These are phyloP conservation scores for Pterocles gutturalis DNA, from an alignment of 2,113 vertebrate species.

Conservation along the genomic window DNA sequence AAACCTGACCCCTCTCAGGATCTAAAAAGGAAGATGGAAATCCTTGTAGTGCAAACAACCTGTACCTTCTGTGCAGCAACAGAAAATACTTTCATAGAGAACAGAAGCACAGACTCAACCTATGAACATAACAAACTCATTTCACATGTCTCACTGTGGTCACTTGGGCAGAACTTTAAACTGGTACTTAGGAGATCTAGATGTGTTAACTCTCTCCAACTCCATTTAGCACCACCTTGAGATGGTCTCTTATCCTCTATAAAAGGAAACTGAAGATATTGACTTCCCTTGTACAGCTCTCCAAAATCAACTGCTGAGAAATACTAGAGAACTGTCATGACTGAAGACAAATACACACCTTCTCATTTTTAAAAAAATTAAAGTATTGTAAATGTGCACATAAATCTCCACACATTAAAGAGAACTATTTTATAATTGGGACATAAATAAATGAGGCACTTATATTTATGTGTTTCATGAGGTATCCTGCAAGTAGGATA, in stretches of 20 bases:
- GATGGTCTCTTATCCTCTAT: not conserved
- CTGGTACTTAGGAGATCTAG: not conserved
- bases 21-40: not conserved
- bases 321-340: not conserved
- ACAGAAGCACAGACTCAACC: not conserved
- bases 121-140: not conserved
- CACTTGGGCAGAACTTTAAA: not conserved
- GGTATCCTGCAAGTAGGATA: not conserved
- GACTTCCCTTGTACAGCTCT: not conserved
- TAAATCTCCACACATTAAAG: not conserved
- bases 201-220: not conserved
- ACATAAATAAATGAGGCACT: not conserved
- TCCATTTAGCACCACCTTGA: not conserved
- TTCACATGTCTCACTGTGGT: not conserved
- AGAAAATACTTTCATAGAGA: not conserved
- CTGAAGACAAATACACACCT: not conserved
- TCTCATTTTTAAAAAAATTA: not conserved
- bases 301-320: not conserved
- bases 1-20: accelerated
- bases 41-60: not conserved
- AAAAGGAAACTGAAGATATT: not conserved
- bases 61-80: not conserved
- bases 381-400: not conserved
- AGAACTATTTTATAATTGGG: not conserved
- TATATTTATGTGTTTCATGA: not conserved